Evolutionary conservation across 2,888 invertebrate species (phyloP), one percentile per base, ranked within the genome.

Genomic region (Thereva nobilitata): DNA sequence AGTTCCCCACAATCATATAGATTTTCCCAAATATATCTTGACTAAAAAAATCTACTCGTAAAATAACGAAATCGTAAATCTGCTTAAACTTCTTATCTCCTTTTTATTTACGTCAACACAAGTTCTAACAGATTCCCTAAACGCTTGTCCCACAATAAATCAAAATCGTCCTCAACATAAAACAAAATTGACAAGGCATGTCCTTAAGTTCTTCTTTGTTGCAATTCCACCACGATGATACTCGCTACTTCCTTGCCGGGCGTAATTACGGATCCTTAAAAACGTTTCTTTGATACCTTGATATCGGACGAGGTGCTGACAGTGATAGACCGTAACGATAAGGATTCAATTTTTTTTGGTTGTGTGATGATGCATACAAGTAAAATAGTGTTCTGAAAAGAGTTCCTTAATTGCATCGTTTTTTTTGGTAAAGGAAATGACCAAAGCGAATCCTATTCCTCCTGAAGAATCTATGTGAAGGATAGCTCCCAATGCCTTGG

Each of bases 81-180:
- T 23, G 23, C 23, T 23, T 23, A 23, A 23, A 23, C 23, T 23
- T 23, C 23, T 23, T 23, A 23, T 23, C 23, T 23, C 23, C 23
- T 23, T 23, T 56, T 64, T 52, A 68, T 52, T 64, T 64, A 68
- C 53, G 59, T 64, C 53, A 59, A 68, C 64, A 64, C 37, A 40
- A 47, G 64, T 65, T 68, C 64, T 64, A 57, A 68, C 68, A 64
- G 64, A 59, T 65, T 61, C 44, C 47, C 56, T 65, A 44, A 57
- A 23, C 23, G 23, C 23, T 23, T 50, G 55, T 55, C 49, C 50
- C 61, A 49, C 10, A 37, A 66, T 68, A 68, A 68, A 68, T 68
- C 68, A 68, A 65, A 57, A 56, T 61, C 47, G 40, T 40, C 40
- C 55, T 59, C 52, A 12, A 45, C 68, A 64, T 68, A 66, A 66